phyloP scores from a whole-genome alignment of 2,113 vertebrate genomes.

The Sinocyclocheilus anshuiensis region DNA sequence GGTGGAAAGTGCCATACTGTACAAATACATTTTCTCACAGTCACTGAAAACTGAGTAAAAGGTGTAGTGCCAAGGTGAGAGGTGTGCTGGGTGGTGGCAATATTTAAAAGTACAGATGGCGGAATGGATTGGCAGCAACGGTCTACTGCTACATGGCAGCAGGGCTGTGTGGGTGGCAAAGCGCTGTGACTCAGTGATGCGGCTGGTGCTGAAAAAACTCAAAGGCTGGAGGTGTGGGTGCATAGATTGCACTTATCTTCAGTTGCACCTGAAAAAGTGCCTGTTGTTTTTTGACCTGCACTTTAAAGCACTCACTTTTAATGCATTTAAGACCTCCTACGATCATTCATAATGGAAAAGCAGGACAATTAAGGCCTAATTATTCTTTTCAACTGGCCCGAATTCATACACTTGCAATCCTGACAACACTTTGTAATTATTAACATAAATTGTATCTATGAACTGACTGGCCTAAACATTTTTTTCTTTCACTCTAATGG shows the following conservation, averaged over 20 bases:
- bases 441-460: background rate
- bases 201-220: constrained; percentile 43
- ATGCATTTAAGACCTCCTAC: constrained; percentile 16
- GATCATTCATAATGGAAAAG: constrained; percentile 24
- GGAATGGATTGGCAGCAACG: constrained; percentile 22
- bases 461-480: background rate
- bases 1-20: too few species aligned
- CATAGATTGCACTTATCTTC: constrained; percentile 40
- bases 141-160: constrained; percentile 43
- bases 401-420: background rate
- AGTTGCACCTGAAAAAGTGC: background rate
- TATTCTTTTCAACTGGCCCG: background rate
- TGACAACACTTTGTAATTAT: constrained; percentile 5
- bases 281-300: constrained; percentile 28
- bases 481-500: background rate
- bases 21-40: too few species aligned
- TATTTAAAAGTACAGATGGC: constrained; percentile 10
- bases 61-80: background rate
- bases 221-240: constrained; percentile 36
- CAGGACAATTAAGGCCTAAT: constrained; percentile 1
- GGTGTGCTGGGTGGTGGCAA: background rate
- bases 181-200: constrained; percentile 62
- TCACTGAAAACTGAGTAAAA: background rate
- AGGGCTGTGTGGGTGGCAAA: constrained; percentile 58
- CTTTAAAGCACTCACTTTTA: constrained; percentile 6